phyloP scores from a whole-genome alignment of 2,113 vertebrate species.

The Aegotheles bennettii region DNA sequence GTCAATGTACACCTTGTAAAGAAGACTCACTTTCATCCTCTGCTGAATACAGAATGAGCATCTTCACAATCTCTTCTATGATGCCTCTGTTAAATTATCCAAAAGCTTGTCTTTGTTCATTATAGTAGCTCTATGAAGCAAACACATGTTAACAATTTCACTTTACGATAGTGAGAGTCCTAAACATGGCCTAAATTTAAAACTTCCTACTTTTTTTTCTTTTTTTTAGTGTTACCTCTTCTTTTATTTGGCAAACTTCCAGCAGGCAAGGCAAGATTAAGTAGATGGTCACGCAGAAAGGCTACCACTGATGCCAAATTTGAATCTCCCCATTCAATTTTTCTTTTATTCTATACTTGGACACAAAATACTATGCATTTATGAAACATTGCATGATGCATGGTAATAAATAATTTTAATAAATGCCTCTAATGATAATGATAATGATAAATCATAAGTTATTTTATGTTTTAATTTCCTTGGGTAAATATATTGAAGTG shows the following conservation, averaged over 20 bases:
- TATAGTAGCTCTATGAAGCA: not conserved
- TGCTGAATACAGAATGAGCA: not conserved
- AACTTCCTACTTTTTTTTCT: not conserved
- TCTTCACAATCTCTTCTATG: not conserved
- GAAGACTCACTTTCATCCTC: not conserved
- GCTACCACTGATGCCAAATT: not conserved
- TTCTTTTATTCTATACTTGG: not conserved
- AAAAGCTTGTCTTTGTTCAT: not conserved
- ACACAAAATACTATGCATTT: not conserved
- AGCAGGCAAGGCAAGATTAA: not conserved
- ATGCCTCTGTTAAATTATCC: not conserved
- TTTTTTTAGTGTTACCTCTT: not conserved
- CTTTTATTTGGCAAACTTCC: not conserved
- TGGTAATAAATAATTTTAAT: constrained; percentile 37
- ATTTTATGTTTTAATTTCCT: constrained; percentile 54
- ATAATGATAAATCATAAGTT: constrained; percentile 45
- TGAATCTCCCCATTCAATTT: not conserved
- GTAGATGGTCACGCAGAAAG: not conserved
- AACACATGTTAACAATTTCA: not conserved
- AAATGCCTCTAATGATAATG: constrained; percentile 32
- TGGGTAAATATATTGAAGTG: constrained; percentile 7
- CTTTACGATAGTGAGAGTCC: not conserved
- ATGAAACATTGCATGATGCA: not conserved
- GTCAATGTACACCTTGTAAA: not conserved
- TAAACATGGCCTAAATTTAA: not conserved